A percentile compares a stretch with the other conserved stretches of the same genome.
Evolutionary conservation across 2,888 invertebrate genomes (phyloP).

Genomic region (Noctua janthina): DNA sequence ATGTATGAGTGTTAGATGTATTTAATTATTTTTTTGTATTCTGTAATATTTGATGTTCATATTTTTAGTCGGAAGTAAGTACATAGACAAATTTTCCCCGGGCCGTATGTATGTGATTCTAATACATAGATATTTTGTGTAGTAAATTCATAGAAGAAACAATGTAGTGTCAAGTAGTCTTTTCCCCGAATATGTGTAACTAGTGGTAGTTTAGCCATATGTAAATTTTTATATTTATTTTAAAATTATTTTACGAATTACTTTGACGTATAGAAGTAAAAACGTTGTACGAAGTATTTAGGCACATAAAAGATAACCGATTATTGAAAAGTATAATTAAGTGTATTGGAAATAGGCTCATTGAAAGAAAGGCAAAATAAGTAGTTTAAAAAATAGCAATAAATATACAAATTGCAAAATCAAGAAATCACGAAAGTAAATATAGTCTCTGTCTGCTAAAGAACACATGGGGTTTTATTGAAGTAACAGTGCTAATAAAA

Average conservation of each 20-base stretch:
- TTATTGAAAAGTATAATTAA: background rate
- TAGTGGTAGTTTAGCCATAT: constrained; percentile 12
- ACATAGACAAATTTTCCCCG: background rate
- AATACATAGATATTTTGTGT: constrained; percentile 1
- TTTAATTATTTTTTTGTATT: constrained; percentile 16
- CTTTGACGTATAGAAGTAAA: background rate
- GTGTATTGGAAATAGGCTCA: background rate
- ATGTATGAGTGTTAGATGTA: constrained; percentile 56
- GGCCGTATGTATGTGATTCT: background rate
- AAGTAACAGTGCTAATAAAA: constrained; percentile 15
- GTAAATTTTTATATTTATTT: background rate
- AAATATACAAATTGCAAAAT: background rate
- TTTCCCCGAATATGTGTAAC: background rate
- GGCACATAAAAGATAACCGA: background rate
- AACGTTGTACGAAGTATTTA: background rate
- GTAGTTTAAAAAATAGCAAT: background rate
- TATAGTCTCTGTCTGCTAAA: background rate
- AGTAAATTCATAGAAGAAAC: background rate
- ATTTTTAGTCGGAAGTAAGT: constrained; percentile 17
- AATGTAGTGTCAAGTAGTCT: constrained; percentile 7
- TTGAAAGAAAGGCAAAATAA: background rate
- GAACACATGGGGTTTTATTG: background rate
- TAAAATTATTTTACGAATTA: background rate
- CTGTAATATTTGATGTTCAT: constrained; percentile 13
- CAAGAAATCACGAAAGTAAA: background rate